phyloP scores from a whole-genome alignment of 2,113 vertebrate genomes.

The Dipodomys spectabilis region DNA sequence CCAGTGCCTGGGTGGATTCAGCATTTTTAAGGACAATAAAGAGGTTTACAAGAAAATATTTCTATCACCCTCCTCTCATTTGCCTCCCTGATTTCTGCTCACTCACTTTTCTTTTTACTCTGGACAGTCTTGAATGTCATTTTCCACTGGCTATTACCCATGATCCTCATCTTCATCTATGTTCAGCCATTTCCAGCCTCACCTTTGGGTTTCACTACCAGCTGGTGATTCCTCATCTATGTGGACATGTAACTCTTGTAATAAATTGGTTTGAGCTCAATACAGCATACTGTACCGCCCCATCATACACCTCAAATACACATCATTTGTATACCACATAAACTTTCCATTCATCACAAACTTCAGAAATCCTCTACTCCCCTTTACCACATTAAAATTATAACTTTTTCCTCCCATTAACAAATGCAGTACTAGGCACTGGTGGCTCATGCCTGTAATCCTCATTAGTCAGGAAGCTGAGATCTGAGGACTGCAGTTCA shows the following conservation, averaged over 20 bases:
- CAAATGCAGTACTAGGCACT: too few species aligned
- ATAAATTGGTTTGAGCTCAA: not conserved
- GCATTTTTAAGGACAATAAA: not conserved
- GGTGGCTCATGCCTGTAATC: too few species aligned
- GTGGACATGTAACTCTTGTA: not conserved
- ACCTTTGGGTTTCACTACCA: not conserved
- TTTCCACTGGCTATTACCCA: not conserved
- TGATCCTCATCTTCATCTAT: not conserved
- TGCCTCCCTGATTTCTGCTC: not conserved
- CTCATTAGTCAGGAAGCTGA: too few species aligned
- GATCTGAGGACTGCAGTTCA: too few species aligned
- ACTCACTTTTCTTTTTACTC: not conserved
- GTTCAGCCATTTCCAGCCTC: too few species aligned
- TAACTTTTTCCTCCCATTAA: too few species aligned
- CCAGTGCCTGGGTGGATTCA: too few species aligned
- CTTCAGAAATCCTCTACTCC: not conserved
- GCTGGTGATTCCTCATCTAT: not conserved
- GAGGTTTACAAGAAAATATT: not conserved
- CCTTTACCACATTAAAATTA: not conserved
- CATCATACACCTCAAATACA: too few species aligned
- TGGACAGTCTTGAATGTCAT: not conserved
- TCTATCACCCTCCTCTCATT: not conserved
- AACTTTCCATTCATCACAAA: not conserved
- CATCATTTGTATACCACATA: not conserved
- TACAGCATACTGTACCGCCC: not conserved